Evolutionary conservation across 1,140 invertebrate genomes (phyloP).

Genomic region (Macrocentrus cingulum): DNA sequence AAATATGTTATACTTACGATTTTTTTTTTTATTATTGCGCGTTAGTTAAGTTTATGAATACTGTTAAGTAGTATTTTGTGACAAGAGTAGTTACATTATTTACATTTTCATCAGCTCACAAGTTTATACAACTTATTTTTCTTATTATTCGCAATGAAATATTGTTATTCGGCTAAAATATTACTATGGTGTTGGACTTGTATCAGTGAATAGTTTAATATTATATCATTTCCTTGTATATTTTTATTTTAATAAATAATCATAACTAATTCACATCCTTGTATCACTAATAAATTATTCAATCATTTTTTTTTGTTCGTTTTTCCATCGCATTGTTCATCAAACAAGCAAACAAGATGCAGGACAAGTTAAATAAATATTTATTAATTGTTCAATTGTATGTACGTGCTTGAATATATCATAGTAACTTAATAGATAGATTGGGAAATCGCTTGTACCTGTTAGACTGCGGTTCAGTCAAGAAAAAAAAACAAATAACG

Average conservation of each 20-base stretch:
- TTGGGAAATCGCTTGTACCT: constrained; percentile 1
- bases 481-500: neutral
- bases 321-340: neutral
- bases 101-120: no score
- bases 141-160: neutral
- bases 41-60: constrained; percentile 16
- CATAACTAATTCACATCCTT: constrained; percentile 1
- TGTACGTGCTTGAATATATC: no score
- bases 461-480: neutral
- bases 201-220: neutral
- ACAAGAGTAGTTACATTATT: neutral
- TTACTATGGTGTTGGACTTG: neutral
- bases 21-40: constrained; percentile 13
- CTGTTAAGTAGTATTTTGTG: constrained; percentile 14
- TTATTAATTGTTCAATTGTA: neutral
- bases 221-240: constrained; percentile 25
- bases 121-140: no score
- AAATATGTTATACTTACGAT: constrained; percentile 22
- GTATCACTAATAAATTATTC: constrained; percentile 9
- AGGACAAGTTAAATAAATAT: neutral
- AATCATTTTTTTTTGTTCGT: no score
- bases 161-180: neutral
- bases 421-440: neutral
- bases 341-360: neutral
- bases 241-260: constrained; percentile 23